These are phyloP conservation scores for Eupleurogrammus muticus DNA, from an alignment of 2,797 vertebrate genomes.

Conservation along the genomic window DNA sequence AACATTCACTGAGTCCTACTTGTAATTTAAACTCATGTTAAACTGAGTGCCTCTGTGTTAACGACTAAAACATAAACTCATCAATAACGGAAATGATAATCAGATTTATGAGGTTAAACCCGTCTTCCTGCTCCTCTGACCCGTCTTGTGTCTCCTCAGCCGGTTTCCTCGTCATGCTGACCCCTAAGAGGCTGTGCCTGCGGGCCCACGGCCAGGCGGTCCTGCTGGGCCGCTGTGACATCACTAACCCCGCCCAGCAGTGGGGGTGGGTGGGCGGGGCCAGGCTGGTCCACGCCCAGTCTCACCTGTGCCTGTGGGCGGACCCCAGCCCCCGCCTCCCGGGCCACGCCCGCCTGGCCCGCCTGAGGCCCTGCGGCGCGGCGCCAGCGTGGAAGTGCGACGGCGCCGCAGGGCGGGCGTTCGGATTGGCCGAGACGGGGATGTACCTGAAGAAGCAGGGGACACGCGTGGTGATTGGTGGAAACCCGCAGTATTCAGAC, in stretches of 20 bases:
- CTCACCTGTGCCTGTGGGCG: conserved; percentile 83
- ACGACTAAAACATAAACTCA: too few relatives aligned
- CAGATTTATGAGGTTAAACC: too few relatives aligned
- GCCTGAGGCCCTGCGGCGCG: conserved; percentile 69
- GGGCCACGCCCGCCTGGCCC: conserved; percentile 71
- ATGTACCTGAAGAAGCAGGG: conserved; percentile 89
- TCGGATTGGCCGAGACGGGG: conserved; percentile 82
- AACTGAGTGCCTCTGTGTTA: too few relatives aligned
- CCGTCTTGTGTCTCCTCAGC: conserved; percentile 77
- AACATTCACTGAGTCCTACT: too few relatives aligned
- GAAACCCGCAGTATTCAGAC: conserved; percentile 80
- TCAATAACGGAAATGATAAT: too few relatives aligned
- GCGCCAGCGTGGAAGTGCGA: conserved; percentile 88
- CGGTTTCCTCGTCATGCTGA: conserved; percentile 87
- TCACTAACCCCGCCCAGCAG: conserved; percentile 79
- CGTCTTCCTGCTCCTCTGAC: too few relatives aligned
- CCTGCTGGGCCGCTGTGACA: conserved; percentile 81
- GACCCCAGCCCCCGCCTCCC: conserved; percentile 69
- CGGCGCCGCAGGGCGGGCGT: conserved; percentile 74
- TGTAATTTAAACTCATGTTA: too few relatives aligned
- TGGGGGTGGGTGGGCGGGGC: conserved; percentile 86
- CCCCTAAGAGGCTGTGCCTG: conserved; percentile 84
- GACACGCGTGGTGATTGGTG: conserved; percentile 78
- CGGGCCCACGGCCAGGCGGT: conserved; percentile 64
- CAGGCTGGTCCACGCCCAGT: conserved; percentile 81